These are phyloP conservation scores for Merodon equestris DNA, from an alignment of 2,888 invertebrate species.

Conservation along the genomic window DNA sequence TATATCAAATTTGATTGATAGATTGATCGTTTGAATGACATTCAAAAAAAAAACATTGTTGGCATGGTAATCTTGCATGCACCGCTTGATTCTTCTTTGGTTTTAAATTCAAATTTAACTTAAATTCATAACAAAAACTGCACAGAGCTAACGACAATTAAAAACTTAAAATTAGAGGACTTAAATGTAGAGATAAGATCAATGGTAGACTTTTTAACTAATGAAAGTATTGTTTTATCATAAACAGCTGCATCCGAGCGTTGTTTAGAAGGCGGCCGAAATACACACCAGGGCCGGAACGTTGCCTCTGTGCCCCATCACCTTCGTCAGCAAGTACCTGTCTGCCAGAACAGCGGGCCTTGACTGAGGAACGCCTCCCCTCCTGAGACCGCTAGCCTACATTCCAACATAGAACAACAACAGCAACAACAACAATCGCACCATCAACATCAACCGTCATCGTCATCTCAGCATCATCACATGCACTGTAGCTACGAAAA, in stretches of 20 bases:
- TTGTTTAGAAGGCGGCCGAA: slow-evolving; percentile 87
- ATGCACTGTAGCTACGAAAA: slow-evolving; percentile 78
- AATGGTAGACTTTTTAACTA: slow-evolving; percentile 18
- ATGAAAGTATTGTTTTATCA: slow-evolving; percentile 48
- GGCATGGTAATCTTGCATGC: slow-evolving; percentile 67
- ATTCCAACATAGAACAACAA: slow-evolving; percentile 73
- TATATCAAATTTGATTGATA: slow-evolving; percentile 53
- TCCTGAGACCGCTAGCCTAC: slow-evolving; percentile 80
- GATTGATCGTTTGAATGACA: slow-evolving; percentile 9
- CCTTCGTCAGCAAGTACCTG: slow-evolving; percentile 80
- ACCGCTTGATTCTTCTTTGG: slow-evolving; percentile 44
- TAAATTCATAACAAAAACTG: slow-evolving; percentile 44
- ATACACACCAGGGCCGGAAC: slow-evolving; percentile 83
- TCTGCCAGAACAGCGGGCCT: slow-evolving; percentile 80
- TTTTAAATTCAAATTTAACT: slow-evolving; percentile 14
- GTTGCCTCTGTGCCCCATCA: slow-evolving; percentile 82
- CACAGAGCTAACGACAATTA: slow-evolving; percentile 39
- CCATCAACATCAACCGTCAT: slow-evolving; percentile 72
- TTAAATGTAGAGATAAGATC: slow-evolving; percentile 3
- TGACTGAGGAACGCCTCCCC: slow-evolving; percentile 85
- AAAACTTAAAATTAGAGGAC: not conserved
- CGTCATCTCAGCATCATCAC: slow-evolving; percentile 73
- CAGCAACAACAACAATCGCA: slow-evolving; percentile 70
- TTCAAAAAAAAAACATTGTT: slow-evolving; percentile 59
- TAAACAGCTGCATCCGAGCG: slow-evolving; percentile 90